A percentile compares a stretch with the other conserved stretches of the same genome.
These are phyloP conservation scores for Neodon shergylaensis DNA, from an alignment of 2,113 vertebrate genomes.

Conservation along the genomic window DNA sequence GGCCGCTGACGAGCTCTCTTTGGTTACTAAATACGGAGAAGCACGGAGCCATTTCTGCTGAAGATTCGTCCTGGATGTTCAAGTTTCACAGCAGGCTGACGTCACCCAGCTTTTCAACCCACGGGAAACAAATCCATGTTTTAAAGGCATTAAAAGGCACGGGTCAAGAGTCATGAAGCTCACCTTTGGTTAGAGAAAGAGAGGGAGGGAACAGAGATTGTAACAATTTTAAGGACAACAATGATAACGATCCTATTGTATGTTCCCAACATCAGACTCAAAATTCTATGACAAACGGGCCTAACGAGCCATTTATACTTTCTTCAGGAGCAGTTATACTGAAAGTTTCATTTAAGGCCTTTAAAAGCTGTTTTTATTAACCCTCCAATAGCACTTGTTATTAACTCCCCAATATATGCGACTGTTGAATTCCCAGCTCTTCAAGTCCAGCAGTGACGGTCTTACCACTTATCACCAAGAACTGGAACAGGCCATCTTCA, in stretches of 20 bases:
- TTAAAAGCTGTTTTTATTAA: neutral
- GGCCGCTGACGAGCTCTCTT: accelerated
- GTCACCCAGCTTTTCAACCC: neutral
- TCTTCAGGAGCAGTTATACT: neutral
- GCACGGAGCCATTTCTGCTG: no score
- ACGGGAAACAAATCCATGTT: neutral
- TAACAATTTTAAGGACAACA: neutral
- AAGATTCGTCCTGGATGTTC: neutral
- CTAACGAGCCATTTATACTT: neutral
- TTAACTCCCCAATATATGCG: neutral
- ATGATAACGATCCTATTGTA: neutral
- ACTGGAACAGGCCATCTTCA: neutral
- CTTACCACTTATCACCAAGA: neutral
- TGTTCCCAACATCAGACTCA: neutral
- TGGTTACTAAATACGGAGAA: neutral
- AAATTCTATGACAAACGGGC: neutral
- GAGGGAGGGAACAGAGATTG: neutral
- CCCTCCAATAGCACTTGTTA: neutral
- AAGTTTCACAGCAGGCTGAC: no score
- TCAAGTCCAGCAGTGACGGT: neutral
- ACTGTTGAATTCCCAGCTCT: neutral
- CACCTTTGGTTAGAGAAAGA: neutral
- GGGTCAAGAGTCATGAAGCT: neutral
- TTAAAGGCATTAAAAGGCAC: no score
- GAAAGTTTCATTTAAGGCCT: neutral